These are phyloP conservation scores for Caretta caretta DNA, from an alignment of 2,113 vertebrate species.

Conservation along the genomic window DNA sequence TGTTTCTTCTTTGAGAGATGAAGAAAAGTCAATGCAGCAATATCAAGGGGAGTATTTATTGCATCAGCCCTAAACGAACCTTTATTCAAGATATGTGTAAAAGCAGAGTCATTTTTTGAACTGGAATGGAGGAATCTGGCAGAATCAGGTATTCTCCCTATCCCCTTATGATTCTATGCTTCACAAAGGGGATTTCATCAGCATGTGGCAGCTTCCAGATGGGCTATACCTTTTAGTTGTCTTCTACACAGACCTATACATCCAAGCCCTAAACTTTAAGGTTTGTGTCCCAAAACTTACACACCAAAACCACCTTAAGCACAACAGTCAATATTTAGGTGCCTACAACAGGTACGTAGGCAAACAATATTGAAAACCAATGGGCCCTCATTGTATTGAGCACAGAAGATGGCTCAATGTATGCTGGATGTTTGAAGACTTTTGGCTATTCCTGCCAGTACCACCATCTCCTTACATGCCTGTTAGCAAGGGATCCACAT, in stretches of 20 bases:
- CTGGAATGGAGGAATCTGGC: background rate
- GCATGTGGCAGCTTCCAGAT: fast-evolving
- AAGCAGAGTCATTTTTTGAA: background rate
- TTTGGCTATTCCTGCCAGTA: background rate
- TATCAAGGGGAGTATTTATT: background rate
- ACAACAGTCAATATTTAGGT: background rate
- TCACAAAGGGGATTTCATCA: background rate
- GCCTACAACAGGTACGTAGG: background rate
- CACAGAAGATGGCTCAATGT: background rate
- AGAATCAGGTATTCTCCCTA: background rate
- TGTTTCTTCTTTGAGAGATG: background rate
- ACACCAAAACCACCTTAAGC: background rate
- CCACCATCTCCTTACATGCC: background rate
- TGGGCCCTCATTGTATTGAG: background rate
- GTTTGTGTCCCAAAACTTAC: background rate
- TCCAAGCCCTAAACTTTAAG: background rate
- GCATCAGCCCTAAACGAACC: no score
- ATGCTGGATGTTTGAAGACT: background rate
- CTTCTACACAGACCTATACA: background rate
- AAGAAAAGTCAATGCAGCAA: background rate
- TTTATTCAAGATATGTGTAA: no score
- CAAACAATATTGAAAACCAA: background rate
- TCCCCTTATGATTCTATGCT: background rate
- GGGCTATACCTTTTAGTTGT: background rate
- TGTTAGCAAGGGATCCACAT: background rate